Percentiles rank a stretch among this genome's conserved stretches.
phyloP scores from a whole-genome alignment of 1,140 invertebrate species.

The Drosophila obscura region DNA sequence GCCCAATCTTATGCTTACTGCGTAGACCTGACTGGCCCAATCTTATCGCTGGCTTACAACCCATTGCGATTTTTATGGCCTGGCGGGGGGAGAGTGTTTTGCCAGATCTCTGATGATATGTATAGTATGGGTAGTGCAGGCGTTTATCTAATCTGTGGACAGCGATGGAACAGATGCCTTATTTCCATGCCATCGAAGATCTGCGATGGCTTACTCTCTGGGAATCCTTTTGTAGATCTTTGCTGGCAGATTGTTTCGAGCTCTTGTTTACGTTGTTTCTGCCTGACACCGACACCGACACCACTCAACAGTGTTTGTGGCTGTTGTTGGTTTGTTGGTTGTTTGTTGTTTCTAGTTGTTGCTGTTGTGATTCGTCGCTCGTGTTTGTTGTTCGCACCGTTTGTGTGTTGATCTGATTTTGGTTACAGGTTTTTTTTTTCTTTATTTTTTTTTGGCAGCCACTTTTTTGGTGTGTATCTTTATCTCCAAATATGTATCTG shows the following conservation, averaged over 20 bases:
- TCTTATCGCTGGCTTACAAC: slow-evolving; percentile 33
- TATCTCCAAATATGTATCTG: slow-evolving; percentile 61
- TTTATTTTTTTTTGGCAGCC: slow-evolving; percentile 41
- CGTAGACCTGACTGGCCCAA: slow-evolving; percentile 34
- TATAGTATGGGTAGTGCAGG: slow-evolving; percentile 1
- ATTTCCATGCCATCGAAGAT: slow-evolving; percentile 34
- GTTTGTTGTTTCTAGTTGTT: slow-evolving; percentile 16
- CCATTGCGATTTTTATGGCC: slow-evolving; percentile 33
- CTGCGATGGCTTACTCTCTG: slow-evolving; percentile 31
- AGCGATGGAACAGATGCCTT: slow-evolving; percentile 9
- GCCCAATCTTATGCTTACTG: slow-evolving; percentile 28
- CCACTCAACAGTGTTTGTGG: slow-evolving; percentile 12
- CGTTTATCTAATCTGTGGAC: slow-evolving; percentile 26
- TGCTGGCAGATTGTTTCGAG: slow-evolving; percentile 22
- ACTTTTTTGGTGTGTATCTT: slow-evolving; percentile 34
- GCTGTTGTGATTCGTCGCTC: slow-evolving; percentile 42
- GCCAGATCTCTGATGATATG: slow-evolving; percentile 26
- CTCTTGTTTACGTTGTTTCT: slow-evolving; percentile 38
- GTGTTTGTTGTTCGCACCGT: slow-evolving; percentile 62
- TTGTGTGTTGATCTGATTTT: slow-evolving; percentile 65
- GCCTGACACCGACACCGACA: slow-evolving; percentile 46
- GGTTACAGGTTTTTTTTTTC: slow-evolving; percentile 53
- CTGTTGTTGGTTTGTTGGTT: slow-evolving; percentile 31
- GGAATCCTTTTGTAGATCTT: slow-evolving; percentile 40
- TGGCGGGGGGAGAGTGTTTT: slow-evolving; percentile 10